These are phyloP conservation scores for Antheraea pernyi DNA, from an alignment of 1,140 invertebrate species.

Conservation along the genomic window DNA sequence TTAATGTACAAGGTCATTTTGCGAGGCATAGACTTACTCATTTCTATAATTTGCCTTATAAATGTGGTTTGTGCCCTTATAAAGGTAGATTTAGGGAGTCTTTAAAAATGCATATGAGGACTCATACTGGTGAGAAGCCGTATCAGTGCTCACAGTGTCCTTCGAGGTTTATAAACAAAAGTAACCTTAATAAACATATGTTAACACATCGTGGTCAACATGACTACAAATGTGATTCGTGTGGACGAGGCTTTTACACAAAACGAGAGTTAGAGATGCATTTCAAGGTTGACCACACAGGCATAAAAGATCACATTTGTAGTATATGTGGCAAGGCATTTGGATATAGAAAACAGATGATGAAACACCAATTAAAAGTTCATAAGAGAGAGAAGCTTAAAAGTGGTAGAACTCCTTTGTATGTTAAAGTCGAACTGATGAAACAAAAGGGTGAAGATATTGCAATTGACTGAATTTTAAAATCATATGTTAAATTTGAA, in stretches of 20 bases:
- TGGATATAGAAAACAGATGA: slow-evolving; percentile 74
- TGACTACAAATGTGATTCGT: slow-evolving; percentile 62
- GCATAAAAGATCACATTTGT: slow-evolving; percentile 77
- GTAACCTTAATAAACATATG: slow-evolving; percentile 76
- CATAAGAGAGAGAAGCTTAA: slow-evolving; percentile 72
- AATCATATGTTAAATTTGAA: neutral
- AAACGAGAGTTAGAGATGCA: slow-evolving; percentile 57
- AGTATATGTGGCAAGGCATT: slow-evolving; percentile 77
- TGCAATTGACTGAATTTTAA: neutral
- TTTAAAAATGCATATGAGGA: slow-evolving; percentile 67
- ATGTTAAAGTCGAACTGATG: slow-evolving; percentile 41
- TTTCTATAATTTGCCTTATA: slow-evolving; percentile 58
- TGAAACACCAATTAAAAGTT: slow-evolving; percentile 76
- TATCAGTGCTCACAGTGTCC: slow-evolving; percentile 75
- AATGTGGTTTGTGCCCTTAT: slow-evolving; percentile 66
- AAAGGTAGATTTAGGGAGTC: slow-evolving; percentile 61
- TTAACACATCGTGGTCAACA: slow-evolving; percentile 52
- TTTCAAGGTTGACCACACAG: slow-evolving; percentile 73
- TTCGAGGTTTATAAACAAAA: slow-evolving; percentile 72
- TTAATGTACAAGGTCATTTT: slow-evolving; percentile 51
- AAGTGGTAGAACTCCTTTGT: slow-evolving; percentile 59
- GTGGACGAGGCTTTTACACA: slow-evolving; percentile 56
- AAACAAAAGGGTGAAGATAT: slow-evolving; percentile 23
- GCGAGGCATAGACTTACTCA: slow-evolving; percentile 58
- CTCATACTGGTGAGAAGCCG: slow-evolving; percentile 76